Evolutionary conservation across 2,888 invertebrate species (phyloP), one percentile per base, ranked within the genome.

Genomic region (Trissolcus japonicus): DNA sequence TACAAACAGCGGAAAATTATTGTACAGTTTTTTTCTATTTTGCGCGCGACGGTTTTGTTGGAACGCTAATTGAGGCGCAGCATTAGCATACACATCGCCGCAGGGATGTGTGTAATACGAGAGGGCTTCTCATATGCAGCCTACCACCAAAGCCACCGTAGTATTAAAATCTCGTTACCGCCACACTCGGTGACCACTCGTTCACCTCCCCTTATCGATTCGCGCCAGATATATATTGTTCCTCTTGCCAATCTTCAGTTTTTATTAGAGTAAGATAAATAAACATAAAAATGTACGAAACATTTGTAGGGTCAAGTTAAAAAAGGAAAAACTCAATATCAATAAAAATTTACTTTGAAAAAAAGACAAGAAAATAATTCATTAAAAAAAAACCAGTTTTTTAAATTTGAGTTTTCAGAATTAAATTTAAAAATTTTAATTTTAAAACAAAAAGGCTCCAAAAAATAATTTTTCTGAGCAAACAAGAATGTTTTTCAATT

Each of bases 1-100:
- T 57, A 46, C 62, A 50, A 51, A 53, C 57, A 41, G 48, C 72
- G 63, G 62, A 72, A 76, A 71, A 67, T 76, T 72, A 71, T 76
- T 76, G 57, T 76, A 63, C 63, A 25, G 68, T 75, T 69, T 76
- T 46, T 46, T 14, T 14, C 16, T 69, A 61, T 73, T 69, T 72
- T 72, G 62, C 72, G 67, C 43, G 19, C 57, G 16, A 61, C 29
- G 61, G 74, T 73, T 80, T 77, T 80, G 77, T 75, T 65, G 68
- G 66, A 65, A 73, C 63, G 82, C 79, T 83, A 83, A 84, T 84
- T 83, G 83, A 84, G 81, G 81, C 80, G 72, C 81, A 78, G 81
- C 80, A 83, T 84, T 83, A 83, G 83, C 84, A 81, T 82, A 83
- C 77, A 79, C 73, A 59, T 62, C 56, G 76, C 65, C 29, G 68